Base-by-base conservation (phyloP, 2,888 invertebrate species). In the Atherix ibis region DNA sequence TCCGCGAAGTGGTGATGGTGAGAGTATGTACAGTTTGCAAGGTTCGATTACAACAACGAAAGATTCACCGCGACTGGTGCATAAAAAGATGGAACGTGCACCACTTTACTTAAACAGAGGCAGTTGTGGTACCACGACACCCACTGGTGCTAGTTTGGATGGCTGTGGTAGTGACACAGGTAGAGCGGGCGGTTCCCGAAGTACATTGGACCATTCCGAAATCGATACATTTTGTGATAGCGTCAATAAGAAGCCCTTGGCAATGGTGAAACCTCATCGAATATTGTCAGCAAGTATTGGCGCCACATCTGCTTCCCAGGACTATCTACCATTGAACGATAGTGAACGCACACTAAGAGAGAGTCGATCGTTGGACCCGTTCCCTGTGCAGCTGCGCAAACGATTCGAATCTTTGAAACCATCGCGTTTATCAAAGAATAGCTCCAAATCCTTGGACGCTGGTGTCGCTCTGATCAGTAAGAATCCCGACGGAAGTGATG, bases 331-430 rank as follows among this genome's bases (percentile, higher is more conserved):
- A 32, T 19, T 36, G 4, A 34, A 19, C 24, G 31, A 37, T 28
- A 15, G 18, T 19, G 30, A 53, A 34, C 33, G 24, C 36, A 41
- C 50, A 36, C 44, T 74, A 40, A 62, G 73, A 15, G 74, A 73
- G 49, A 71, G 74, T 1, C 68, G 70, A 41, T 76, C 76, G 1
- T 55, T 78, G 39, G 77, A 79, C 51, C 70, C 70, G 3, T 64
- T 78, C 49, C 76, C 73, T 5, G 40, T 48, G 46, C 54, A 54
- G 31, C 17, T 49, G 36, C 50, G 52, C 12, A 54, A 52, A 34
- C 53, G 55, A 0, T 44, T 48, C 30, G 55, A 56, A 13, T 45
- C 47, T 22, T 25, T 42, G 33, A 51, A 54, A 43, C 37, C 50
- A 36, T 51, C 52, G 27, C 51, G 51, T 38, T 47, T 58, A 27